Evolutionary conservation across 2,888 invertebrate species (phyloP).

Genomic region (Xylocampa areola): DNA sequence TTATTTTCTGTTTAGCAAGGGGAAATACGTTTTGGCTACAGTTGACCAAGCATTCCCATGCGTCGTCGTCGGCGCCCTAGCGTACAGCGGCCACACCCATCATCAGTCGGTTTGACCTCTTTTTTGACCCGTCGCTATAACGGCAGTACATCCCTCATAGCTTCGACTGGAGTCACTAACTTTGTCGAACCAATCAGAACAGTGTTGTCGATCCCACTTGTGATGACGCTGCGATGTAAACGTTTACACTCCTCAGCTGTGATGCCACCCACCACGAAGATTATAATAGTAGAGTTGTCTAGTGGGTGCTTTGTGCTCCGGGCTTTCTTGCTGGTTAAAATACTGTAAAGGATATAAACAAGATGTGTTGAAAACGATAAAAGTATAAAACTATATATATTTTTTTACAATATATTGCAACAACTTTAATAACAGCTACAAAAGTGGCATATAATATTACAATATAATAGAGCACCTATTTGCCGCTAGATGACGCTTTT

Average conservation of each 20-base stretch:
- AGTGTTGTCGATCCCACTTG: conserved; percentile 83
- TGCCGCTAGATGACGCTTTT: conserved; percentile 29
- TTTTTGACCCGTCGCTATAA: conserved; percentile 41
- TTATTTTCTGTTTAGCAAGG: neutral
- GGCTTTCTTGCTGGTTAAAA: conserved; percentile 87
- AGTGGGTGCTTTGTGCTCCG: conserved; percentile 87
- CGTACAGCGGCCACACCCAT: neutral
- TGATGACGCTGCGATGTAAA: conserved; percentile 83
- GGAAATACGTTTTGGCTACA: no score
- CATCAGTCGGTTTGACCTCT: neutral
- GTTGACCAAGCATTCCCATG: neutral
- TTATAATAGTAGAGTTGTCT: conserved; percentile 91
- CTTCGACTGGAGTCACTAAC: conserved; percentile 79
- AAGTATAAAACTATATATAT: no score
- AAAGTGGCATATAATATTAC: neutral
- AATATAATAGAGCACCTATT: conserved; percentile 14
- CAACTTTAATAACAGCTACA: no score
- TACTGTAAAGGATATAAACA: conserved; percentile 78
- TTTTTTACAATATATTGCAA: no score
- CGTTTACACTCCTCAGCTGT: conserved; percentile 91
- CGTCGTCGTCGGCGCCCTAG: neutral
- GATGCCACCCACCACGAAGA: conserved; percentile 92
- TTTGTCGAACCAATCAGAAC: conserved; percentile 81
- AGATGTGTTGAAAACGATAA: no score
- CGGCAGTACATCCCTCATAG: conserved; percentile 75